Conservation (phyloP, 2,797 vertebrate genomes). For the Falco biarmicus region DNA sequence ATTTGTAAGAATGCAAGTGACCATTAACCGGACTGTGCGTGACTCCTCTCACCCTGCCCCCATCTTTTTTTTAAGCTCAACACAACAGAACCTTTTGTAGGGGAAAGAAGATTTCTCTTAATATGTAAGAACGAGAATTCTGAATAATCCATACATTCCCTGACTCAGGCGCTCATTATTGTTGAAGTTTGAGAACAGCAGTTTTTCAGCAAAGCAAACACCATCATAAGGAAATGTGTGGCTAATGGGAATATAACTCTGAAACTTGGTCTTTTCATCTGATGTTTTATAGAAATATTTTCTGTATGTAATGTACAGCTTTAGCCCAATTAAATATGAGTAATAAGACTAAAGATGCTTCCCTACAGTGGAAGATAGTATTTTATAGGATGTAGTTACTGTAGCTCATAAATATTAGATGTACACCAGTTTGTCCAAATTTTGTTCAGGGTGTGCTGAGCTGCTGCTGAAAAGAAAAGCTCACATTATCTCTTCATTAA, state of each 20-base stretch:
- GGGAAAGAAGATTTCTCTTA: neutral
- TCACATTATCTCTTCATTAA: neutral
- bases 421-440: neutral
- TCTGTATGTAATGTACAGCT: neutral
- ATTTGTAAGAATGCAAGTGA: neutral
- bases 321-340: neutral
- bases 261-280: neutral
- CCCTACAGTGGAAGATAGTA: neutral
- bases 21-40: neutral
- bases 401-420: neutral
- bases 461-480: neutral
- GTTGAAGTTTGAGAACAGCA: neutral
- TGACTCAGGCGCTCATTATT: neutral
- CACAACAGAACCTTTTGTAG: neutral
- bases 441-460: neutral
- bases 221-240: neutral
- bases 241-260: neutral
- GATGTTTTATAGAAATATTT: neutral
- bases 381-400: neutral
- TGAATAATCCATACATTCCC: neutral
- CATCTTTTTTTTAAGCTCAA: neutral
- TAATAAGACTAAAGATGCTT: neutral
- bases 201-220: neutral
- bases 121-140: neutral
- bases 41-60: neutral